A percentile compares a stretch with the other conserved stretches of the same genome.
Conservation (phyloP, 2,888 invertebrate genomes). For the Cotesia congregata region DNA sequence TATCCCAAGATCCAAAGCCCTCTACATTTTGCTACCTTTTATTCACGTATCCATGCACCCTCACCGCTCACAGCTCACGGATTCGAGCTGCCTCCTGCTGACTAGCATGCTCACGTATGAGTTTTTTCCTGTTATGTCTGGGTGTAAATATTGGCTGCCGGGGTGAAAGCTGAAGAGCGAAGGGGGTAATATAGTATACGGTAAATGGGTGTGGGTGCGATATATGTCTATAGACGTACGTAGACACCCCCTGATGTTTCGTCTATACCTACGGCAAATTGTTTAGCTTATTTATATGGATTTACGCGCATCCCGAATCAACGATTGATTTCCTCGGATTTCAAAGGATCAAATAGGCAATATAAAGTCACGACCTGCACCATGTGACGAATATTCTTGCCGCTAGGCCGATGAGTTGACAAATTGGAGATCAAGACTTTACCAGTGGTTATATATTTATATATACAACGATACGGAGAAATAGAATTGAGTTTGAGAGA, state of each 20-base stretch:
- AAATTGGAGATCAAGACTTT: constrained; percentile 51
- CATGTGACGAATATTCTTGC: not conserved
- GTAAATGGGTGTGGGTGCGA: not conserved
- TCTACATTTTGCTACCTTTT: not conserved
- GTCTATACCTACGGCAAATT: constrained; percentile 54
- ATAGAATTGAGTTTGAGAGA: not conserved
- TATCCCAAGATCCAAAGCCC: not conserved
- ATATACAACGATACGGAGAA: too few species aligned
- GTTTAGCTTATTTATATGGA: constrained; percentile 60
- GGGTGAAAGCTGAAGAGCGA: too few species aligned
- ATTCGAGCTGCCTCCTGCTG: constrained; percentile 45
- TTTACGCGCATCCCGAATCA: constrained; percentile 46
- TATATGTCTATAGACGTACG: not conserved
- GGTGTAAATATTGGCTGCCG: too few species aligned
- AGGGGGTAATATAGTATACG: not conserved
- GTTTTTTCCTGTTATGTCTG: constrained; percentile 45
- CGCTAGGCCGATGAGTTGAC: constrained; percentile 33
- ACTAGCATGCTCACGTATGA: constrained; percentile 36
- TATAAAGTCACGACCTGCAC: constrained; percentile 13
- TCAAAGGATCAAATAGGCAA: constrained; percentile 10
- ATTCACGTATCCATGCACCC: constrained; percentile 35
- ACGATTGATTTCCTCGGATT: constrained; percentile 31
- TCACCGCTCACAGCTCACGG: constrained; percentile 38
- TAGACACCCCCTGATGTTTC: constrained; percentile 22
- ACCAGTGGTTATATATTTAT: not conserved